These are phyloP conservation scores for Perizoma flavofasciatum DNA, from an alignment of 2,888 invertebrate species.

Conservation along the genomic window DNA sequence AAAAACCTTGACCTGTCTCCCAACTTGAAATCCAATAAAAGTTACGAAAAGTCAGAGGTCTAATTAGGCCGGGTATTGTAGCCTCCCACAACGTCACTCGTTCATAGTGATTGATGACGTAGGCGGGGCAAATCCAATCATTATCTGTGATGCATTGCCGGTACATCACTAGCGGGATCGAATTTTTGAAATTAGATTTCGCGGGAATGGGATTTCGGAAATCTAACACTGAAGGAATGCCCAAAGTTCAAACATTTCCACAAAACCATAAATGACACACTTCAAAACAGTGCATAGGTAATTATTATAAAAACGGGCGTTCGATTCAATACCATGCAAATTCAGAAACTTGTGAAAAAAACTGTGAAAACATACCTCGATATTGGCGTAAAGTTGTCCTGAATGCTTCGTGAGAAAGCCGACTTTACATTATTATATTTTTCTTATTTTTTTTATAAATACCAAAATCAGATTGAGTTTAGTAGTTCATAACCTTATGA, in stretches of 20 bases:
- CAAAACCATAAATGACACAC: not conserved
- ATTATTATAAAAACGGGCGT: no score
- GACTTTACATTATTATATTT: no score
- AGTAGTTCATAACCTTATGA: no score
- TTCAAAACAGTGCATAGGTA: not conserved
- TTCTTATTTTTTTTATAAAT: no score
- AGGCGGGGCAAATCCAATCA: slow-evolving; percentile 83
- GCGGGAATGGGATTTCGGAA: slow-evolving; percentile 27
- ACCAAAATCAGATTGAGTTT: no score
- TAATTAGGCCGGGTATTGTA: slow-evolving; percentile 48
- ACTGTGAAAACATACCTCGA: no score
- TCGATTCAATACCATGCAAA: no score
- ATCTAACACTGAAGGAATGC: not conserved
- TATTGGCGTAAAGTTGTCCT: no score
- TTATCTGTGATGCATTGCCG: slow-evolving; percentile 82
- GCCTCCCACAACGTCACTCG: slow-evolving; percentile 70
- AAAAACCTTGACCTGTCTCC: slow-evolving; percentile 44
- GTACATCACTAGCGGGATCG: slow-evolving; percentile 72
- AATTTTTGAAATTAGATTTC: slow-evolving; percentile 58
- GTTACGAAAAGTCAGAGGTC: slow-evolving; percentile 52
- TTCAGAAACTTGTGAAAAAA: no score
- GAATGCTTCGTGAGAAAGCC: no score
- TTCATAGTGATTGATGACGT: slow-evolving; percentile 79
- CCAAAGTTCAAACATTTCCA: not conserved
- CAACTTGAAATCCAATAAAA: slow-evolving; percentile 30